Percentiles rank a stretch among this genome's conserved stretches.
phyloP scores from a whole-genome alignment of 2,113 vertebrate genomes.

The Hymenochirus boettgeri region DNA sequence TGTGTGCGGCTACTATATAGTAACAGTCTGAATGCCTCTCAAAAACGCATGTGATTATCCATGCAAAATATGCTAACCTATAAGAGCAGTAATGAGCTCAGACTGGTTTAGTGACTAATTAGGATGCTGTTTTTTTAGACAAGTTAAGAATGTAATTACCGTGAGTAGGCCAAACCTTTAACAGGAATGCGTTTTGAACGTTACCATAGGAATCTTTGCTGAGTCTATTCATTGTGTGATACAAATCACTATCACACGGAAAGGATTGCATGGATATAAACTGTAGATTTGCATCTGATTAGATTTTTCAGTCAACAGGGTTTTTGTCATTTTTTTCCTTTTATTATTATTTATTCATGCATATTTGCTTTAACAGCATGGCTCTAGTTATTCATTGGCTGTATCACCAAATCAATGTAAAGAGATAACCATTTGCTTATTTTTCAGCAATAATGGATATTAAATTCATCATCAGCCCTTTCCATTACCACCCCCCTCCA shows the following conservation, averaged over 20 bases:
- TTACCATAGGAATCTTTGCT: slow-evolving; percentile 77
- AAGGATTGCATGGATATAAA: slow-evolving; percentile 83
- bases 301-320: slow-evolving; percentile 62
- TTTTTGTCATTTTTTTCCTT: slow-evolving; percentile 61
- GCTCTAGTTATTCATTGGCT: no score
- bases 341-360: no score
- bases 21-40: slow-evolving; percentile 52
- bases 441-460: no score
- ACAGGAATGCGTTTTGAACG: slow-evolving; percentile 71
- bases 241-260: slow-evolving; percentile 95
- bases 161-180: slow-evolving; percentile 59
- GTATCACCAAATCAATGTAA: no score
- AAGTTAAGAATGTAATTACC: slow-evolving; percentile 89
- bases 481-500: no score
- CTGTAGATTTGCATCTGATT: slow-evolving; percentile 69
- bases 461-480: no score
- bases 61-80: slow-evolving; percentile 48
- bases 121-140: slow-evolving; percentile 75
- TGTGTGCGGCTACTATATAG: slow-evolving; percentile 55
- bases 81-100: slow-evolving; percentile 53
- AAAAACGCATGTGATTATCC: slow-evolving; percentile 51
- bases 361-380: no score
- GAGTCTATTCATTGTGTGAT: slow-evolving; percentile 72
- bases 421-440: no score
- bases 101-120: slow-evolving; percentile 72